phyloP scores from a whole-genome alignment of 2,888 invertebrate genomes.

The Tetranychus piercei region DNA sequence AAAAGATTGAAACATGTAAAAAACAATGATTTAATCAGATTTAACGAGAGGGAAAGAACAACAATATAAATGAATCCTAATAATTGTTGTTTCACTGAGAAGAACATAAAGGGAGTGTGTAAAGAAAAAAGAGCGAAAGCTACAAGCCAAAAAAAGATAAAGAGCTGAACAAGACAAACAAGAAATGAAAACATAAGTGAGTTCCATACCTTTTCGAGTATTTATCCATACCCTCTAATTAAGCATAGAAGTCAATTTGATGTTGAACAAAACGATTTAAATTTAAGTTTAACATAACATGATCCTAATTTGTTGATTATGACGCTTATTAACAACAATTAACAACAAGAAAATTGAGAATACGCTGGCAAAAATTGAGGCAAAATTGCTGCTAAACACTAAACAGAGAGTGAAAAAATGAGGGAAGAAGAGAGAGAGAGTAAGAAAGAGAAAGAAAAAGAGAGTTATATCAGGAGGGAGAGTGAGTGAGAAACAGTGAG shows the following conservation, averaged over 20 bases:
- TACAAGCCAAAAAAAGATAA: not conserved
- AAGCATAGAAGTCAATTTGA: not conserved
- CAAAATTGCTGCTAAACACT: not conserved
- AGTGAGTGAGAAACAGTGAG: not conserved
- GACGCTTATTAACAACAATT: too few relatives aligned
- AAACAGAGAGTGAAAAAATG: not conserved
- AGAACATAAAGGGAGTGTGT: not conserved
- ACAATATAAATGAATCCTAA: too few relatives aligned
- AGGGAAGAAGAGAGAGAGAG: not conserved
- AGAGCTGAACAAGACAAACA: conserved; percentile 1
- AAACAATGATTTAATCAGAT: too few relatives aligned
- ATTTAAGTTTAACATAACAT: not conserved
- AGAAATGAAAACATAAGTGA: not conserved
- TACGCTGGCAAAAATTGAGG: not conserved
- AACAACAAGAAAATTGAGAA: not conserved
- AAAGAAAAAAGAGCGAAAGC: not conserved
- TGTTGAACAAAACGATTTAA: not conserved
- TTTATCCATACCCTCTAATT: not conserved
- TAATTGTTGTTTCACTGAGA: not conserved
- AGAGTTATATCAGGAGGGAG: not conserved
- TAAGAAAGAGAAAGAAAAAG: not conserved
- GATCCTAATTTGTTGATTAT: too few relatives aligned
- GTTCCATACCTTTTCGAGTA: not conserved
- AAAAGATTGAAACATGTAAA: not conserved
- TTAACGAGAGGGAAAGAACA: too few relatives aligned